Percentiles rank a stretch among this genome's conserved stretches.
These are phyloP conservation scores for Axis porcinus DNA, from an alignment of 2,113 vertebrate species.

Conservation along the genomic window DNA sequence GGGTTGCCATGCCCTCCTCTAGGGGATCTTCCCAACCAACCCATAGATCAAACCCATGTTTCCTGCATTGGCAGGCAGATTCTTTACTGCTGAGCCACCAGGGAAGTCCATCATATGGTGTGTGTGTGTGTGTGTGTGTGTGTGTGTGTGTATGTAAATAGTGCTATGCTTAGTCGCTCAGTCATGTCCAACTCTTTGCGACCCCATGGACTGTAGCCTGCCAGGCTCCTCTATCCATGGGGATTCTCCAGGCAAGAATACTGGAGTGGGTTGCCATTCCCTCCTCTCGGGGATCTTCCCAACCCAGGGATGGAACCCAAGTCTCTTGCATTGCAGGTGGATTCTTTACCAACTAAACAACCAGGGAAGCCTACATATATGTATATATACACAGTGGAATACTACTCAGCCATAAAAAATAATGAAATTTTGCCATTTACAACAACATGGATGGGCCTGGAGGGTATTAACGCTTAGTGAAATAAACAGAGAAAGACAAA, in stretches of 20 bases:
- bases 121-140: neutral
- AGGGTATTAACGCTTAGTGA: neutral
- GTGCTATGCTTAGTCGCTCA: neutral
- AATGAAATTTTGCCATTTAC: neutral
- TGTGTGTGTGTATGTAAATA: neutral
- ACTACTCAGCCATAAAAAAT: neutral
- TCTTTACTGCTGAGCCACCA: neutral
- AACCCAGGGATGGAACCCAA: neutral
- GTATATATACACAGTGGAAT: neutral
- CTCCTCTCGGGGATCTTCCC: neutral
- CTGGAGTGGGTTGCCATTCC: neutral
- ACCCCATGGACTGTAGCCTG: neutral
- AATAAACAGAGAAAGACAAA: neutral
- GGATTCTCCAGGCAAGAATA: neutral
- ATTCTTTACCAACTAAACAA: neutral
- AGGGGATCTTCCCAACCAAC: neutral
- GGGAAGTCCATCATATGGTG: neutral
- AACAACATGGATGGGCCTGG: neutral
- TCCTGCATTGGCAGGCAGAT: neutral
- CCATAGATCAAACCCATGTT: neutral
- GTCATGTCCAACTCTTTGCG: accelerated
- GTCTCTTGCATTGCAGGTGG: neutral
- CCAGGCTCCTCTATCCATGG: neutral
- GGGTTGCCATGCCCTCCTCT: neutral
- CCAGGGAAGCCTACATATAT: neutral